These are phyloP conservation scores for Epistrophe eligans DNA, from an alignment of 2,888 invertebrate genomes.

Conservation along the genomic window DNA sequence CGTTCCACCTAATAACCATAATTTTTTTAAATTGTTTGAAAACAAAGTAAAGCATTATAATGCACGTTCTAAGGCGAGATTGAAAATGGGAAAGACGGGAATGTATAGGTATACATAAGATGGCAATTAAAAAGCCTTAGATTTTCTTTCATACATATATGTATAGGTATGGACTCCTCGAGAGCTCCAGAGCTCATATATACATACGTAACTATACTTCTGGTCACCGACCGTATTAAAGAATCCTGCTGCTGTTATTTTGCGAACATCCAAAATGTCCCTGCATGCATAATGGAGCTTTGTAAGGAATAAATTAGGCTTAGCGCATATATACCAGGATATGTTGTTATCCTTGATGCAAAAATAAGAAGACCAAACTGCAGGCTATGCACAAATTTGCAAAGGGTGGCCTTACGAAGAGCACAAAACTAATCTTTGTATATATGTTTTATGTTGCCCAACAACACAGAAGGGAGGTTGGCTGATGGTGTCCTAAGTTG, in stretches of 20 bases:
- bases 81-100: not conserved
- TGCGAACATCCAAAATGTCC: constrained; percentile 33
- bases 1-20: constrained; percentile 45
- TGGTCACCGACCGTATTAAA: constrained; percentile 17
- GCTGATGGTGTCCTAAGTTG: not conserved
- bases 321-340: constrained; percentile 28
- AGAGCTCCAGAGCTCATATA: not conserved
- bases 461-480: not conserved
- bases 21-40: constrained; percentile 49
- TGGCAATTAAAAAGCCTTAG: constrained; percentile 49
- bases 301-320: constrained; percentile 64
- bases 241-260: constrained; percentile 17
- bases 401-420: constrained; percentile 47
- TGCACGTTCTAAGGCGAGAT: not conserved
- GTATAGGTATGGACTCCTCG: not conserved
- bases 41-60: constrained; percentile 49
- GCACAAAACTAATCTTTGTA: constrained; percentile 33
- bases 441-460: not conserved
- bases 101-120: not conserved
- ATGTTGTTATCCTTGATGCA: constrained; percentile 55
- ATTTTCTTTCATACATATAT: constrained; percentile 15
- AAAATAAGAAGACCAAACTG: constrained; percentile 51
- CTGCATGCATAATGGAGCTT: constrained; percentile 51
- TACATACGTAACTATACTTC: not conserved
- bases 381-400: constrained; percentile 58